These are phyloP conservation scores for Tachystola acroxantha DNA, from an alignment of 2,888 invertebrate genomes.

Conservation along the genomic window DNA sequence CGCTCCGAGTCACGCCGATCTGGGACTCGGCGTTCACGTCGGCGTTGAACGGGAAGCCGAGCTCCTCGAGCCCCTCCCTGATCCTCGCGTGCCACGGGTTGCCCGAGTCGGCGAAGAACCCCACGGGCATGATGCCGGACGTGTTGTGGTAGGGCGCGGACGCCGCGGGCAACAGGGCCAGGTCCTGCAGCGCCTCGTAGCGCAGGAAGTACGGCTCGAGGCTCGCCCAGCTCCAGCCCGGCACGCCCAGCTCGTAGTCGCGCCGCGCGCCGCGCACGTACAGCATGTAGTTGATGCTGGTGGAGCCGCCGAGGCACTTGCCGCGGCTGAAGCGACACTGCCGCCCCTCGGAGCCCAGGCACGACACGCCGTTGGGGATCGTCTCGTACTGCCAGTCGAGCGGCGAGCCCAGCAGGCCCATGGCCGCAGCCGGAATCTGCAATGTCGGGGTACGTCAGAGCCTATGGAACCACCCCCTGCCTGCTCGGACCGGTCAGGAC, in stretches of 20 bases:
- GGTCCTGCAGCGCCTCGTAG: slow-evolving; percentile 41
- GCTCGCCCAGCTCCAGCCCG: slow-evolving; percentile 48
- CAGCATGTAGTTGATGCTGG: slow-evolving; percentile 54
- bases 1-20: slow-evolving; percentile 38
- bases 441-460: not conserved
- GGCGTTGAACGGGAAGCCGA: slow-evolving; percentile 38
- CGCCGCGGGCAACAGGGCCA: slow-evolving; percentile 9
- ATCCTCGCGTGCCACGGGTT: slow-evolving; percentile 46
- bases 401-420: slow-evolving; percentile 28
- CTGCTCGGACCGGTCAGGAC: not conserved
- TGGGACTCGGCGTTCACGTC: slow-evolving; percentile 48
- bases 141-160: slow-evolving; percentile 3
- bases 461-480: not conserved
- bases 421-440: slow-evolving; percentile 38
- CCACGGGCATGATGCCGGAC: slow-evolving; percentile 24
- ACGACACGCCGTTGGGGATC: slow-evolving; percentile 42
- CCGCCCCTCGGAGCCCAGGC: slow-evolving; percentile 28
- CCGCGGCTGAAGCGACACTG: slow-evolving; percentile 47
- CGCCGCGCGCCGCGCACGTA: slow-evolving; percentile 44
- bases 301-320: slow-evolving; percentile 54
- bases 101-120: slow-evolving; percentile 32
- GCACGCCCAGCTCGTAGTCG: slow-evolving; percentile 36
- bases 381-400: slow-evolving; percentile 49
- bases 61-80: slow-evolving; percentile 23
- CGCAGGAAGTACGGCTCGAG: slow-evolving; percentile 46